Evolutionary conservation across 2,888 invertebrate species (phyloP), one percentile per base, ranked within the genome.

Genomic region (Agrochola lychnidis): DNA sequence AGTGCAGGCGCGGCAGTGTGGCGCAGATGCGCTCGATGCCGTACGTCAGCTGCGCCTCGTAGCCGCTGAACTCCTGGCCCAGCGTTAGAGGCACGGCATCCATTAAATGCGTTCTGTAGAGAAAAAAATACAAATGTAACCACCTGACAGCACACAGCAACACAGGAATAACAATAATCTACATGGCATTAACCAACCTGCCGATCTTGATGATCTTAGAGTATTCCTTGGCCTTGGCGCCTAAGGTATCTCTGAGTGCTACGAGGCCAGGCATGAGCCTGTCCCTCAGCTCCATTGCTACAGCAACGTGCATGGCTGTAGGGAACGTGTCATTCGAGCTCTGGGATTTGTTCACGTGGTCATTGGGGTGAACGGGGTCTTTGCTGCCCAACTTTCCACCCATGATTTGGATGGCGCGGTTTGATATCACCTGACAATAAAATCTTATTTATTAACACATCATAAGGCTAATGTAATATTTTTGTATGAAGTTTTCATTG

Each of bases 241-340:
- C 96, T 63, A 99, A 93, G 0, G 98, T 98, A 87, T 98, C 97
- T 57, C 98, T 97, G 22, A 99, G 94, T 40, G 97, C 96, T 78
- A 97, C 97, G 53, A 99, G 95, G 0, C 98, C 98, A 0, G 99
- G 99, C 91, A 99, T 95, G 6, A 99, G 97, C 7, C 97, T 96
- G 86, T 98, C 97, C 0, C 94, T 97, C 73, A 99, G 97, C 94
- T 99, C 99, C 93, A 98, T 97, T 0, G 99, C 99, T 0, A 99
- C 99, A 0, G 99, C 98, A 84, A 99, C 98, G 94, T 99, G 99
- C 98, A 99, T 99, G 1, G 99, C 99, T 0, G 99, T 99, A 12
- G 99, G 99, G 94, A 99, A 99, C 4, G 99, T 99, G 94, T 99
- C 99, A 94, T 99, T 99, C 73, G 99, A 99, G 93, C 99, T 99